Conservation (phyloP, 2,797 vertebrate species). For the Cheracebus regulus region DNA sequence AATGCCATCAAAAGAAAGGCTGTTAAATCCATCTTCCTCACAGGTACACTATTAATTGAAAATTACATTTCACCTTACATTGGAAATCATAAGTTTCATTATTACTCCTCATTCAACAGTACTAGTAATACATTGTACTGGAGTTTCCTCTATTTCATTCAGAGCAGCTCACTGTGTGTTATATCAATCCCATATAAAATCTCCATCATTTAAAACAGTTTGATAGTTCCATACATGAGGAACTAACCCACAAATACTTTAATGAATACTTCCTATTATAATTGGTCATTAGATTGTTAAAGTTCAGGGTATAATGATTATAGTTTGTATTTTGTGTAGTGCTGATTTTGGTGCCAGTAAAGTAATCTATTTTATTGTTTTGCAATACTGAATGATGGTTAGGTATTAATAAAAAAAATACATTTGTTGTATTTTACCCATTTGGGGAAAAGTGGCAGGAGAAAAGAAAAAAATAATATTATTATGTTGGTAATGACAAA, state of each 20-base stretch:
- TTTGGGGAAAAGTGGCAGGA: not conserved
- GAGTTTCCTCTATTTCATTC: not conserved
- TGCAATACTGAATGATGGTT: not conserved
- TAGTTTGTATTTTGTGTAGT: not conserved
- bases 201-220: not conserved
- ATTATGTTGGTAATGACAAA: not conserved
- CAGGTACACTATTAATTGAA: not conserved
- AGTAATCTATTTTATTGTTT: not conserved
- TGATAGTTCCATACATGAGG: not conserved
- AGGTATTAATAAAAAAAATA: not conserved
- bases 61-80: not conserved
- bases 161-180: not conserved
- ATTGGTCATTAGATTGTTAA: not conserved
- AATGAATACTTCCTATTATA: not conserved
- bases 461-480: not conserved
- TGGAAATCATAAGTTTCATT: slow-evolving; percentile 30
- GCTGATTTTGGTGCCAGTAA: not conserved
- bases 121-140: not conserved
- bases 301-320: not conserved
- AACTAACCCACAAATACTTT: not conserved
- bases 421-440: not conserved
- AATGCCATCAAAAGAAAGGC: slow-evolving; percentile 23
- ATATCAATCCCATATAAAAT: not conserved
- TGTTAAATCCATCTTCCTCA: slow-evolving; percentile 33
- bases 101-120: not conserved